Base-by-base conservation (phyloP, 35 echinoderm and acorn worm species). In the Hemicentrotus pulcherrimus region DNA sequence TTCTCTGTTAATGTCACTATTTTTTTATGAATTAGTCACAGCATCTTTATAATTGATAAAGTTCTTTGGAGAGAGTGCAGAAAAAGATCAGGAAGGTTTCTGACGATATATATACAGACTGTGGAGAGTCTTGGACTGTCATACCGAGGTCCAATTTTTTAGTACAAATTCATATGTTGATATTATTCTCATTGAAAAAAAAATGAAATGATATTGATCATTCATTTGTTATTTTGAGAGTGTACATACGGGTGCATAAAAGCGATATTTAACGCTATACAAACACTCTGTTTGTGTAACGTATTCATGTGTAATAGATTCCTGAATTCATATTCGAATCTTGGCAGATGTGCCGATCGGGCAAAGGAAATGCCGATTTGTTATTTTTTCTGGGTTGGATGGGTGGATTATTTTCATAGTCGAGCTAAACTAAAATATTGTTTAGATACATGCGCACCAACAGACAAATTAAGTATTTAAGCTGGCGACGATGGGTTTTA, bases 401-500 rank as follows among this genome's bases (percentile, higher is more conserved):
- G 65, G 65, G 28, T 30, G 65, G 65, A 78, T 78, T 78, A 78
- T n/a, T 78, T 78, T 78, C 24, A 78, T 78, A 78, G 65, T 18
- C 65, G 24, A 22, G 65, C 28, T 22, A 78, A 28, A 78, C 28
- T 22, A 78, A 28, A 78, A 78, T 15, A 5, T 78, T 15, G 65
- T 78, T 78, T 78, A 28, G 65, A 78, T 78, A 78, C 65, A n/a
- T 28, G 18, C 61, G 61, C 24, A 71, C 61, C 61, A 24, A 71
- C 61, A 71, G 65, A 78, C 22, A 78, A 78, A 78, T 78, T n/a
- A 78, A 78, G 22, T 28, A 78, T 78, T 78, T 78, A 78, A 78
- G 65, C 65, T 78, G 65, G 65, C 65, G 65, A 78, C 65, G 65
- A 8, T n/a, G 65, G 65, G 65, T n/a, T 78, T 78, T 78, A 78